phyloP scores from a whole-genome alignment of 1,140 invertebrate genomes.

The Eumaeus atala region DNA sequence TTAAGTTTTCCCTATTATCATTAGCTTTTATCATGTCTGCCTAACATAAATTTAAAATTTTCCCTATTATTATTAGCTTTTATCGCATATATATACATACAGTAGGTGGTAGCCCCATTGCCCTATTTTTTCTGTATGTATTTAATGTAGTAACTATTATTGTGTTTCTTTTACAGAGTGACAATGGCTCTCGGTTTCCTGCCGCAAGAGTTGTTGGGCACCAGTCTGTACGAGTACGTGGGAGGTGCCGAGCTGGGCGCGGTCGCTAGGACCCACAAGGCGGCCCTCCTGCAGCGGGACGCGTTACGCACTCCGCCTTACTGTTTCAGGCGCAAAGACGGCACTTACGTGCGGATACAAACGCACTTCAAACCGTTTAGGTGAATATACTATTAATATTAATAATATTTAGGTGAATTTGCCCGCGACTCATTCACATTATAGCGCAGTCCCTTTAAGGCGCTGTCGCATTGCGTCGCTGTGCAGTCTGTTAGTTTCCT shows the following conservation, averaged over 20 bases:
- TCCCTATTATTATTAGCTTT: too few species aligned
- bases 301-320: slow-evolving; percentile 82
- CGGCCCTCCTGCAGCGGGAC: slow-evolving; percentile 80
- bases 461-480: too few species aligned
- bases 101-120: too few species aligned
- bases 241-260: slow-evolving; percentile 87
- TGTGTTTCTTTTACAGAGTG: slow-evolving; percentile 77
- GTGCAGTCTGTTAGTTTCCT: too few species aligned
- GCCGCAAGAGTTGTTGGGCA: slow-evolving; percentile 93
- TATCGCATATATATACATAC: too few species aligned
- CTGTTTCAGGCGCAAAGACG: slow-evolving; percentile 86
- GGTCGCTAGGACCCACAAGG: slow-evolving; percentile 89
- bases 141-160: too few species aligned
- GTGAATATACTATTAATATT: slow-evolving; percentile 21
- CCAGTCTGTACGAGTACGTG: slow-evolving; percentile 95
- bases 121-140: too few species aligned
- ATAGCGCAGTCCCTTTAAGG: too few species aligned
- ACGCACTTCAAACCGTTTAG: slow-evolving; percentile 91
- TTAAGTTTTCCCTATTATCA: too few species aligned
- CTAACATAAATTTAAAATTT: too few species aligned
- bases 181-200: slow-evolving; percentile 92
- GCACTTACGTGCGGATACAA: slow-evolving; percentile 82
- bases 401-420: background rate
- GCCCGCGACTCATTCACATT: too few species aligned
- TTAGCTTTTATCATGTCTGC: too few species aligned